Conservation (phyloP, 53 echinoderm and acorn worm genomes). For the Stichopus horrens region DNA sequence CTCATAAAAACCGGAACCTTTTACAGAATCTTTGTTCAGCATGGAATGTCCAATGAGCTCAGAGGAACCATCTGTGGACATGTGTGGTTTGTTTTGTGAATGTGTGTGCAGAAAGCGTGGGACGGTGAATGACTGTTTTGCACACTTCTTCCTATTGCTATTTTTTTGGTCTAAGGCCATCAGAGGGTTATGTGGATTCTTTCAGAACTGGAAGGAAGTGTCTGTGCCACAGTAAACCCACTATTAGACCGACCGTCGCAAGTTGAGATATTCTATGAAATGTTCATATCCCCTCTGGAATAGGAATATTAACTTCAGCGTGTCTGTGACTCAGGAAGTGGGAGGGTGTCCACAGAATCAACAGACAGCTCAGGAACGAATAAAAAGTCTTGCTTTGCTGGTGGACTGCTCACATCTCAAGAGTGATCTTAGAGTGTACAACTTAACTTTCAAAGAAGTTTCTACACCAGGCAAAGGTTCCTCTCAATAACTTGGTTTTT, state of each 20-base stretch:
- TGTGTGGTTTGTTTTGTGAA: too few species aligned
- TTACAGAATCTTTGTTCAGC: neutral
- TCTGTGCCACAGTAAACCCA: conserved; percentile 28
- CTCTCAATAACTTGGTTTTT: too few species aligned
- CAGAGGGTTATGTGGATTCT: neutral
- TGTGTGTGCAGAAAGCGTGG: conserved; percentile 7
- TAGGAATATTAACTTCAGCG: neutral
- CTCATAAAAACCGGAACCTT: conserved; percentile 4
- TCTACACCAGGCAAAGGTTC: too few species aligned
- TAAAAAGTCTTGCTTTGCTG: neutral
- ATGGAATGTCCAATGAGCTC: conserved; percentile 12
- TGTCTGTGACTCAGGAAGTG: conserved; percentile 11
- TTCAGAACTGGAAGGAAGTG: conserved; percentile 28
- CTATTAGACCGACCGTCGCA: neutral
- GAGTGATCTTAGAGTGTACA: too few species aligned
- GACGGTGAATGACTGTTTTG: neutral
- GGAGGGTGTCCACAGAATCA: neutral
- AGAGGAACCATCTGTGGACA: neutral
- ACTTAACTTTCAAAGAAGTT: too few species aligned
- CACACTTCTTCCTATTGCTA: neutral
- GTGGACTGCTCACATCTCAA: too few species aligned
- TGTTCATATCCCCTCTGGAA: neutral
- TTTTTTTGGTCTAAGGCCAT: neutral
- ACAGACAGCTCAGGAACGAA: neutral
- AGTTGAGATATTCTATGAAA: conserved; percentile 2